These are phyloP conservation scores for Megastigmus dorsalis DNA, from an alignment of 2,888 invertebrate genomes.

Conservation along the genomic window DNA sequence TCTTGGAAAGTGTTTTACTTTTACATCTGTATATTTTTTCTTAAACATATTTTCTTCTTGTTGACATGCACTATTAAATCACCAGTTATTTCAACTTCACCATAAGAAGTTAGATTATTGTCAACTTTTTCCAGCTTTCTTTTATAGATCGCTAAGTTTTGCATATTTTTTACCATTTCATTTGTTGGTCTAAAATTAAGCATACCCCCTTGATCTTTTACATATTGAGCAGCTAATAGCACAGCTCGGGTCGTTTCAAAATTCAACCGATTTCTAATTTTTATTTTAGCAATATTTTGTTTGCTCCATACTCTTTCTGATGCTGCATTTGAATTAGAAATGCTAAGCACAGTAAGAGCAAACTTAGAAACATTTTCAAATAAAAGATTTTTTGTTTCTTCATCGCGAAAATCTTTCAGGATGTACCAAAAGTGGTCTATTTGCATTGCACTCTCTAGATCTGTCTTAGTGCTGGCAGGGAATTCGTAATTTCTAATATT, in stretches of 20 bases:
- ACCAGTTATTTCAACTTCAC: neutral
- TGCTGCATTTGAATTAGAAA: neutral
- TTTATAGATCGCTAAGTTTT: neutral
- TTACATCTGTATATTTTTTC: neutral
- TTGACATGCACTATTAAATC: neutral
- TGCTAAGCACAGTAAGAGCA: neutral
- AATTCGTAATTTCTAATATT: neutral
- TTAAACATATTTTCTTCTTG: neutral
- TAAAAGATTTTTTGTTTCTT: neutral
- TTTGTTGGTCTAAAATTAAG: neutral
- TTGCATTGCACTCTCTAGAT: neutral
- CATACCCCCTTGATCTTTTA: neutral
- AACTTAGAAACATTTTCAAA: neutral
- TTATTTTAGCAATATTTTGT: neutral
- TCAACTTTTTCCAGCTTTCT: too few relatives aligned
- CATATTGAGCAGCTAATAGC: neutral
- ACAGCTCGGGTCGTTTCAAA: neutral
- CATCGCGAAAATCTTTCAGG: neutral
- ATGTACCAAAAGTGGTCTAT: neutral
- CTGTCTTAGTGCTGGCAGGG: too few relatives aligned
- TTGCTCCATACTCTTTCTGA: slow-evolving; percentile 5
- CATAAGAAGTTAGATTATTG: too few relatives aligned
- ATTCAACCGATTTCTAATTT: neutral
- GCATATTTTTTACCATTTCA: neutral
- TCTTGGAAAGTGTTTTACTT: neutral